Conservation (phyloP, 1,140 invertebrate species). For the Acarapis woodi region DNA sequence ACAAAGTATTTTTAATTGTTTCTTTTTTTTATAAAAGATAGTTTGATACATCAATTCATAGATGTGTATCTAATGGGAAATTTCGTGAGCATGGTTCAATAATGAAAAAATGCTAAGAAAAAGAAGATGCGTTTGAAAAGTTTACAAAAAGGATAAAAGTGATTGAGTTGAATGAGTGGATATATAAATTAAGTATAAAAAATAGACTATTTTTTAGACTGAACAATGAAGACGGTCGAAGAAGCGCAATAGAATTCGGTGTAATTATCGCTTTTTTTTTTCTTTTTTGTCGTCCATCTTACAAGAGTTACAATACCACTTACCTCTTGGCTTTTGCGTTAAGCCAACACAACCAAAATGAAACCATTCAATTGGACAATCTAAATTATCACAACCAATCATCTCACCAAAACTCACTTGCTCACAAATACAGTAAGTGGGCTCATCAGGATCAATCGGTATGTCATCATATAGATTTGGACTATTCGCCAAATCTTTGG, state of each 20-base stretch:
- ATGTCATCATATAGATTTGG: conserved; percentile 20
- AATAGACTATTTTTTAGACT: neutral
- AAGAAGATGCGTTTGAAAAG: too few relatives aligned
- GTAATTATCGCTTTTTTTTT: neutral
- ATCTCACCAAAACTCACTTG: conserved; percentile 27
- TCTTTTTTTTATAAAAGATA: too few relatives aligned
- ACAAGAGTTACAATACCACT: conserved; percentile 25
- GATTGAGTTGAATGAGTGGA: neutral
- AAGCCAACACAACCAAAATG: conserved; percentile 28
- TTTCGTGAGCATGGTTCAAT: too few relatives aligned
- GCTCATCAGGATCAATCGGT: conserved; percentile 74
- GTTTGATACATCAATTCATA: too few relatives aligned
- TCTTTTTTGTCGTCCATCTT: conserved; percentile 5
- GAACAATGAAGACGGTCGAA: too few relatives aligned
- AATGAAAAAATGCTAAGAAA: too few relatives aligned
- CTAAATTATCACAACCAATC: conserved; percentile 26
- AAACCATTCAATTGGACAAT: conserved; percentile 30
- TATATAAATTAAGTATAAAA: neutral
- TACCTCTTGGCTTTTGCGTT: conserved; percentile 26
- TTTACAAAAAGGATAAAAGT: too few relatives aligned
- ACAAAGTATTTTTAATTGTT: too few relatives aligned
- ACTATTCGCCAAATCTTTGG: neutral
- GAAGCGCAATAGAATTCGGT: too few relatives aligned
- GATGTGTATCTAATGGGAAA: too few relatives aligned
- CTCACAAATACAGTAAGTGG: conserved; percentile 80